These are phyloP conservation scores for Sthenelais limicola DNA, from an alignment of 2,888 invertebrate genomes.

Conservation along the genomic window DNA sequence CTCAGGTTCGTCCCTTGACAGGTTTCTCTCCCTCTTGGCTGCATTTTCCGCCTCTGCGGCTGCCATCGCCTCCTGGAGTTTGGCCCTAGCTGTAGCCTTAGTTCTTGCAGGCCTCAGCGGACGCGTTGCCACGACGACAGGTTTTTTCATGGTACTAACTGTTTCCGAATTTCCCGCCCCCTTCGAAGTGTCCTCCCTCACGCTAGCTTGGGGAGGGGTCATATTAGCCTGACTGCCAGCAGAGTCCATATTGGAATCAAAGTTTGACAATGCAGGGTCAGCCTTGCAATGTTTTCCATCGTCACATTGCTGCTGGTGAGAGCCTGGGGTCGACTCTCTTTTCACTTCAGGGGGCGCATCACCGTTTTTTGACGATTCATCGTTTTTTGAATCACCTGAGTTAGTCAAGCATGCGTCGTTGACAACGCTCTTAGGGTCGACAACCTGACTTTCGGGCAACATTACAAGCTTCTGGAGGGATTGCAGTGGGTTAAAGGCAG, in stretches of 20 bases:
- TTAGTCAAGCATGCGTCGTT: slow-evolving; percentile 56
- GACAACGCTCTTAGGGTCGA: slow-evolving; percentile 69
- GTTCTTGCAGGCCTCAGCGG: slow-evolving; percentile 13
- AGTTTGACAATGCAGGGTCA: neutral
- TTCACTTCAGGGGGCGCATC: slow-evolving; percentile 36
- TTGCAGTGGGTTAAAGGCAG: slow-evolving; percentile 60
- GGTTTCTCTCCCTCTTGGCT: neutral
- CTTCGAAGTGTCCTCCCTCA: slow-evolving; percentile 22
- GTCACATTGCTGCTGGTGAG: slow-evolving; percentile 23
- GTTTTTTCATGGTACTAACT: neutral
- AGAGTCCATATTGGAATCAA: neutral
- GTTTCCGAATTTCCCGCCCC: slow-evolving; percentile 28
- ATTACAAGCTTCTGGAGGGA: slow-evolving; percentile 55
- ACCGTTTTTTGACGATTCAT: slow-evolving; percentile 30
- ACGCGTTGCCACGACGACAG: neutral
- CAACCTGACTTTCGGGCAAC: slow-evolving; percentile 50
- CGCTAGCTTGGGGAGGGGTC: neutral
- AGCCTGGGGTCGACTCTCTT: slow-evolving; percentile 1
- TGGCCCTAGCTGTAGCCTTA: slow-evolving; percentile 20
- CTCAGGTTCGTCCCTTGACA: neutral
- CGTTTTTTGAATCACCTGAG: slow-evolving; percentile 13
- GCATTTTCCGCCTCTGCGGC: slow-evolving; percentile 10
- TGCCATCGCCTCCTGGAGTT: slow-evolving; percentile 26
- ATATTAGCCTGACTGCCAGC: neutral
- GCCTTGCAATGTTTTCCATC: slow-evolving; percentile 31